phyloP scores from a whole-genome alignment of 2,888 invertebrate genomes.

The Acrobasis consociella region DNA sequence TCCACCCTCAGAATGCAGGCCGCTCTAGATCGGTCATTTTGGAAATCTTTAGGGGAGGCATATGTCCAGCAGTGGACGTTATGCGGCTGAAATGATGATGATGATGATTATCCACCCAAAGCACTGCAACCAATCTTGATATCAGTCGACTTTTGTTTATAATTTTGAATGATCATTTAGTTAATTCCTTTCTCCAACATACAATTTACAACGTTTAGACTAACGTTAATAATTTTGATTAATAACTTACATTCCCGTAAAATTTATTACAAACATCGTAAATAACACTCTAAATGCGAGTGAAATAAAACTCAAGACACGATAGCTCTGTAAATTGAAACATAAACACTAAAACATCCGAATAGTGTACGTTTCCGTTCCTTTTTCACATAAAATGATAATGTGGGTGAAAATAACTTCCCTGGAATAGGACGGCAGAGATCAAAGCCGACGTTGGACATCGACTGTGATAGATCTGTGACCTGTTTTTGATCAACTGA shows the following conservation, averaged over 20 bases:
- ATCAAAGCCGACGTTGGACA: slow-evolving; percentile 47
- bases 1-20: no score
- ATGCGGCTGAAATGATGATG: no score
- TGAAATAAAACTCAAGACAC: slow-evolving; percentile 4
- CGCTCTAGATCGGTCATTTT: no score
- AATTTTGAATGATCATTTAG: no score
- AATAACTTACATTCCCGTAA: neutral
- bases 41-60: no score
- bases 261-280: slow-evolving; percentile 11
- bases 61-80: no score
- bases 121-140: no score
- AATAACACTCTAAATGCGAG: slow-evolving; percentile 1
- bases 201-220: neutral
- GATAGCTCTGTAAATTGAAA: slow-evolving; percentile 17
- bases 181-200: neutral
- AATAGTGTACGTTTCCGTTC: slow-evolving; percentile 15
- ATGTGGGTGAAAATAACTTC: slow-evolving; percentile 33
- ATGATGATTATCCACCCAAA: neutral
- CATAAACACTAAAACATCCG: slow-evolving; percentile 2
- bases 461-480: slow-evolving; percentile 42
- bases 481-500: slow-evolving; percentile 39
- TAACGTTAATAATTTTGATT: neutral
- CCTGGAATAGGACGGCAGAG: slow-evolving; percentile 38
- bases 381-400: slow-evolving; percentile 28
- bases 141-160: no score